Evolutionary conservation across 2,113 vertebrate genomes (phyloP), one percentile per base, ranked within the genome.

Genomic region (Pyrgilauda ruficollis): DNA sequence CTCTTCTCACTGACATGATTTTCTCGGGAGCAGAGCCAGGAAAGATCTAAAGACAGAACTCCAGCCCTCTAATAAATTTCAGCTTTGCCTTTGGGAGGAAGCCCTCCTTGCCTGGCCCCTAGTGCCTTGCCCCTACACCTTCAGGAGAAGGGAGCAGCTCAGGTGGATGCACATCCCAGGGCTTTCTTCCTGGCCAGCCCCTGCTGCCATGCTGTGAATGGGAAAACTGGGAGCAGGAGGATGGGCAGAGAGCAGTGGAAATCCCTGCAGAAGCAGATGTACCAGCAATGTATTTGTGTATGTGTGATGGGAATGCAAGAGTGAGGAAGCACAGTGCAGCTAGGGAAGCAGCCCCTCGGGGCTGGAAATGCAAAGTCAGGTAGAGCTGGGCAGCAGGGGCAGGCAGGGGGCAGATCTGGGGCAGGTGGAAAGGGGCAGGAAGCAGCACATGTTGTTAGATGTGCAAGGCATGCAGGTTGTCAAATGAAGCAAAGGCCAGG

Each of bases 1-100:
- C 81, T 87, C 77, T 76, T 75, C 86, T 89, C 68, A 9, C 68
- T 75, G 84, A 89, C 89, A 84, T 31, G 86, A 81, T 91, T 95
- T 91, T 55, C 84, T 95, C 2, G 2, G 91, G 96, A 94, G 49
- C 17, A 7, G 84, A 94, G 93, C 91, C 95, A 91, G 84, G 87
- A 94, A 94, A 94, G 94, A 89, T 94, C 89, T 96, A 76, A 95
- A 94, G 84, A 73, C 80, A 87, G 84, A 91, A 23, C 61, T 93
- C 89, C 73, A 82, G n/a, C 46, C 50, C 33, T 47, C 35, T 87
- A 73, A 59, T 41, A 91, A 58, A 79, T 85, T 74, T 85, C 67
- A 93, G 43, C 70, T 83, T 81, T 85, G 92, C 84, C 39, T 69
- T n/a, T 4, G 27, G 55, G 84, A 88, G 63, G 59, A 90, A 93